Evolutionary conservation across 2,113 vertebrate genomes (phyloP).

Genomic region (Buteo buteo): DNA sequence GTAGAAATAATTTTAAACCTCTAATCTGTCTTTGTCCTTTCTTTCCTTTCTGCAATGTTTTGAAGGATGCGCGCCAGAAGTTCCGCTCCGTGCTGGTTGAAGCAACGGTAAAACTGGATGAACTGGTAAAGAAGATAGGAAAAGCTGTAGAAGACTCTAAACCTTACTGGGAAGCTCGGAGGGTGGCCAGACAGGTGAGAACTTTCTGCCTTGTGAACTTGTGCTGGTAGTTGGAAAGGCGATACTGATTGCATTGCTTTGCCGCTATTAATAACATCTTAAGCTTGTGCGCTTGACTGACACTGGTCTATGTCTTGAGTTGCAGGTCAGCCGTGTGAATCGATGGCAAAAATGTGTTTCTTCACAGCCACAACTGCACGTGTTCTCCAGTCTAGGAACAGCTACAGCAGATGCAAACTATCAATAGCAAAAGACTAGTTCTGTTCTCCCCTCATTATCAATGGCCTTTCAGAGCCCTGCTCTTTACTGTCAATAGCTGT

Average conservation of each 20-base stretch:
- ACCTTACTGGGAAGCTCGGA: constrained; percentile 95
- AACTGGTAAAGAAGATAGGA: constrained; percentile 92
- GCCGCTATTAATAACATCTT: background rate
- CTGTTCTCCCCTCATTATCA: background rate
- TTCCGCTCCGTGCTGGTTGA: constrained; percentile 92
- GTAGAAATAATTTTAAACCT: background rate
- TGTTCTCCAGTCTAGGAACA: background rate
- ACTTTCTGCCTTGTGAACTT: background rate
- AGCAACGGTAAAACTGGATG: constrained; percentile 91
- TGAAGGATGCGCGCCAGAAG: constrained; percentile 90
- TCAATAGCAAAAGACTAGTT: background rate
- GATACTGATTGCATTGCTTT: background rate
- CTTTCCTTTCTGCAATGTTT: background rate
- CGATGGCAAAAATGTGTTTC: background rate
- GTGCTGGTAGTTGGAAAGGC: background rate
- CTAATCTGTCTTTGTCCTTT: background rate
- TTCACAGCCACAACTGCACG: background rate
- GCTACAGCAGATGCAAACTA: background rate
- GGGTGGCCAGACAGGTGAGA: constrained; percentile 89
- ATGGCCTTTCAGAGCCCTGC: background rate
- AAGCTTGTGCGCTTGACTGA: background rate
- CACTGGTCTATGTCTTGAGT: background rate
- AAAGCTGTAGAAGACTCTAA: constrained; percentile 97
- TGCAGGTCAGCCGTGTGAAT: background rate
- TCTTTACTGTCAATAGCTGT: background rate